Conservation (phyloP, 2,888 invertebrate species). For the Parnassius mnemosyne region DNA sequence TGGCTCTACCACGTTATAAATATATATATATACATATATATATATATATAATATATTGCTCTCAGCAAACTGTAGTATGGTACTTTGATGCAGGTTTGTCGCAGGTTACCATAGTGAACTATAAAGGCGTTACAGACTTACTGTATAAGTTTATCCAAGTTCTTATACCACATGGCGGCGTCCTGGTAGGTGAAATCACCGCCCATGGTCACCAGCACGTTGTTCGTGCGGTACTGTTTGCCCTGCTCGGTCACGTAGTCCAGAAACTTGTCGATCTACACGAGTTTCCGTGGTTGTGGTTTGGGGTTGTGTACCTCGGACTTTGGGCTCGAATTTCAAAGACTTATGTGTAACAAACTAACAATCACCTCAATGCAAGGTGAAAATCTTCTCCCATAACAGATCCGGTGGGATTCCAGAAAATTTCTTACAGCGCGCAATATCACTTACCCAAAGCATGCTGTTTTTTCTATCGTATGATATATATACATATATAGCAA, state of each 20-base stretch:
- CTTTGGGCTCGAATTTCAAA: neutral
- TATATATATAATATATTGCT: no score
- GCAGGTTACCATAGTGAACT: neutral
- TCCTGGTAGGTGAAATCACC: slow-evolving; percentile 94
- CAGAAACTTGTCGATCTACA: slow-evolving; percentile 70
- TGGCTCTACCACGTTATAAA: no score
- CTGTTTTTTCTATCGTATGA: no score
- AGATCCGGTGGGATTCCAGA: no score
- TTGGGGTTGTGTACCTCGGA: neutral
- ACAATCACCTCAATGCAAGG: no score
- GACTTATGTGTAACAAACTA: slow-evolving; percentile 5
- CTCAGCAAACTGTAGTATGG: no score
- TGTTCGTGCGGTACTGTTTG: slow-evolving; percentile 82
- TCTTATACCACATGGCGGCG: slow-evolving; percentile 89
- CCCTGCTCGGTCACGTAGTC: slow-evolving; percentile 80
- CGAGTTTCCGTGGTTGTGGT: neutral
- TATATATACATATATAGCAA: no score
- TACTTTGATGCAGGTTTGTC: neutral
- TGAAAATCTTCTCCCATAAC: no score
- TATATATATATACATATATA: no score
- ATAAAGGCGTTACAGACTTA: slow-evolving; percentile 48
- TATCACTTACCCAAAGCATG: neutral
- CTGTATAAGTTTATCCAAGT: slow-evolving; percentile 92
- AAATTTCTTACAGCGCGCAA: no score
- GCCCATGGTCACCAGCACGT: slow-evolving; percentile 93